phyloP scores from a whole-genome alignment of 2,797 vertebrate genomes.

The Gobionotothen gibberifrons region DNA sequence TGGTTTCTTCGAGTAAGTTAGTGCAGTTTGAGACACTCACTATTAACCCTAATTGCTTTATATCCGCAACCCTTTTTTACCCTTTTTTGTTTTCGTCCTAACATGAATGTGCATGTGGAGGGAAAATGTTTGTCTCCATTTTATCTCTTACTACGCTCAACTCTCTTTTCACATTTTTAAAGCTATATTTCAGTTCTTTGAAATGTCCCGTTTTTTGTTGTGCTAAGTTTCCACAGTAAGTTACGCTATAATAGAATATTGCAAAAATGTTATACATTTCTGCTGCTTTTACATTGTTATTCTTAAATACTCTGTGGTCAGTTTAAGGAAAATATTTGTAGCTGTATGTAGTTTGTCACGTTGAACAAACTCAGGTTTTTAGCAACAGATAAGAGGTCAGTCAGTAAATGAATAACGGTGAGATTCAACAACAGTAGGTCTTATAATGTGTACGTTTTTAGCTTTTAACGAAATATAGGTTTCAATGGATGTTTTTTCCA shows the following conservation, averaged over 20 bases:
- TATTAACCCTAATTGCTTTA: slow-evolving; percentile 36
- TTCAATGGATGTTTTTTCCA: slow-evolving; percentile 28
- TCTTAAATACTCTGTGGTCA: slow-evolving; percentile 13
- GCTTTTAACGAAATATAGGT: slow-evolving; percentile 22
- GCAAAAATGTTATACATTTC: slow-evolving; percentile 37
- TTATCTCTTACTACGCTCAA: slow-evolving; percentile 16
- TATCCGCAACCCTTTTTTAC: slow-evolving; percentile 14
- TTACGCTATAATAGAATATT: slow-evolving; percentile 12
- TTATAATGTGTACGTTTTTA: slow-evolving; percentile 14
- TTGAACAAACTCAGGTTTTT: slow-evolving; percentile 67
- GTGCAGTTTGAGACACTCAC: slow-evolving; percentile 18
- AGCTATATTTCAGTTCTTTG: slow-evolving; percentile 41
- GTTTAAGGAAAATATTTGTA: slow-evolving; percentile 44
- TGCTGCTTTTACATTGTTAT: slow-evolving; percentile 55
- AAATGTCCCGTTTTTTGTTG: neutral
- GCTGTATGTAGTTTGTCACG: slow-evolving; percentile 63
- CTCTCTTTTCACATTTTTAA: slow-evolving; percentile 28
- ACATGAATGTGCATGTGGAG: slow-evolving; percentile 16
- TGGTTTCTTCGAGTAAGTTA: slow-evolving; percentile 12
- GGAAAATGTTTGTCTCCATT: slow-evolving; percentile 19
- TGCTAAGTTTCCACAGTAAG: slow-evolving; percentile 17
- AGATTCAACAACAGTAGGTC: slow-evolving; percentile 27
- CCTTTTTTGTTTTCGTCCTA: slow-evolving; percentile 14
- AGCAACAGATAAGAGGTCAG: slow-evolving; percentile 38
- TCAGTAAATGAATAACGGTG: slow-evolving; percentile 30